Evolutionary conservation across 2,888 invertebrate species (phyloP).

Genomic region (Diachrysia chrysitis): DNA sequence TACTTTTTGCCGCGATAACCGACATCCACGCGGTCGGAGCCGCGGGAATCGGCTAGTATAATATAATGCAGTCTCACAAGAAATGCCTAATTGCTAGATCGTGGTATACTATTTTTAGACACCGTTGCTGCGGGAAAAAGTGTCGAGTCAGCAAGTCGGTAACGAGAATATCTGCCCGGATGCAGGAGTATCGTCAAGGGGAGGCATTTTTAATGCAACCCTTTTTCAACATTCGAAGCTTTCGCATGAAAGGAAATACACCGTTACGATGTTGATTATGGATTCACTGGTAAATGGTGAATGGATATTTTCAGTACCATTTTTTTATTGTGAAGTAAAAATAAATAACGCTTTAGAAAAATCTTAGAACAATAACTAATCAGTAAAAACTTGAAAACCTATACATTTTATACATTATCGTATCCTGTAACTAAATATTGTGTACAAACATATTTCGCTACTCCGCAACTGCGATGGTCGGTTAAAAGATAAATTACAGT

Average conservation of each 20-base stretch:
- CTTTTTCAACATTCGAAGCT: background rate
- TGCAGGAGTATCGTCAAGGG: background rate
- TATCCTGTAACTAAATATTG: slow-evolving; percentile 7
- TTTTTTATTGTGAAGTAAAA: too few relatives aligned
- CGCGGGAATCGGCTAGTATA: too few relatives aligned
- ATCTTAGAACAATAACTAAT: too few relatives aligned
- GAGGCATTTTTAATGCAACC: slow-evolving; percentile 1
- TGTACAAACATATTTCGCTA: slow-evolving; percentile 15
- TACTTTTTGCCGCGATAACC: too few relatives aligned
- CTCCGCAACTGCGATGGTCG: slow-evolving; percentile 26
- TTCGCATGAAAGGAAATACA: background rate
- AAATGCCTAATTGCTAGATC: background rate
- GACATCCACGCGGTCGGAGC: too few relatives aligned
- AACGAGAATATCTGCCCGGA: slow-evolving; percentile 3
- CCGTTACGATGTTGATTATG: too few relatives aligned
- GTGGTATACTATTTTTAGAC: background rate
- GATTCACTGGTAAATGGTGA: too few relatives aligned
- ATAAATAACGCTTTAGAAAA: too few relatives aligned
- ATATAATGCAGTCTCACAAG: background rate
- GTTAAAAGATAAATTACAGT: slow-evolving; percentile 36
- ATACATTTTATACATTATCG: too few relatives aligned
- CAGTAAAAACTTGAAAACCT: too few relatives aligned
- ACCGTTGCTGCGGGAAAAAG: background rate
- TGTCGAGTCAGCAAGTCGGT: background rate
- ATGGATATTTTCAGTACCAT: too few relatives aligned